Evolutionary conservation across 2,888 invertebrate species (phyloP).

Genomic region (Octodonta nipae): DNA sequence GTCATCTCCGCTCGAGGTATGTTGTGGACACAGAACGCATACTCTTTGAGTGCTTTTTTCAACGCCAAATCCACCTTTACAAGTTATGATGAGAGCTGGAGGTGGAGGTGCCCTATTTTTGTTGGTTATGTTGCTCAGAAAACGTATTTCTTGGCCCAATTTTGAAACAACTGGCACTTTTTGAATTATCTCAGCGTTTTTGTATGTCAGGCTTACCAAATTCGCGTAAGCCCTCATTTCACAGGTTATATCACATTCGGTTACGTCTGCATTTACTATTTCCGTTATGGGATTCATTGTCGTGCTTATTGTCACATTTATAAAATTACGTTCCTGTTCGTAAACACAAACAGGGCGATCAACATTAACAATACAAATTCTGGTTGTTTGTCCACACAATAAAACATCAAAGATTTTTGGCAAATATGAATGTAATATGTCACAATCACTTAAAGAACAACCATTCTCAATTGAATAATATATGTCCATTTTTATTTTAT

Average conservation of each 20-base stretch:
- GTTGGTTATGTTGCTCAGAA: too few relatives aligned
- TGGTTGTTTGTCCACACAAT: slow-evolving; percentile 26
- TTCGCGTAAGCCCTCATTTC: slow-evolving; percentile 29
- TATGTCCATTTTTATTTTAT: slow-evolving; percentile 25
- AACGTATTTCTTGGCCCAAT: too few relatives aligned
- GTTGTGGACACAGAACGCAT: slow-evolving; percentile 30
- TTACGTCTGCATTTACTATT: slow-evolving; percentile 21
- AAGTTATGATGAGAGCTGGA: slow-evolving; percentile 28
- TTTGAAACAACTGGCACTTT: slow-evolving; percentile 28
- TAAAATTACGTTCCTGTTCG: slow-evolving; percentile 22
- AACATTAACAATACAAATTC: slow-evolving; percentile 27
- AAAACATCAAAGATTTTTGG: slow-evolving; percentile 26
- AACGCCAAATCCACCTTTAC: slow-evolving; percentile 32
- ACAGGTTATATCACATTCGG: slow-evolving; percentile 28
- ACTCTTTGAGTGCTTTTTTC: slow-evolving; percentile 25
- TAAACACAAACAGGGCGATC: slow-evolving; percentile 26
- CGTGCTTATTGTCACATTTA: slow-evolving; percentile 25
- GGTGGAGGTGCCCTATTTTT: too few relatives aligned
- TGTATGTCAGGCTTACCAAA: slow-evolving; percentile 26
- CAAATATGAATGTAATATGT: slow-evolving; percentile 27
- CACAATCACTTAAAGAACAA: slow-evolving; percentile 26
- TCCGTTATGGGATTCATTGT: slow-evolving; percentile 23
- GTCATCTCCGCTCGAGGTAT: slow-evolving; percentile 29
- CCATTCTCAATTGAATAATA: slow-evolving; percentile 25
- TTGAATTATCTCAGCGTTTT: slow-evolving; percentile 28